A percentile compares a stretch with the other conserved stretches of the same genome.
Conservation (phyloP, 2,797 vertebrate species). For the Okamejei kenojei region DNA sequence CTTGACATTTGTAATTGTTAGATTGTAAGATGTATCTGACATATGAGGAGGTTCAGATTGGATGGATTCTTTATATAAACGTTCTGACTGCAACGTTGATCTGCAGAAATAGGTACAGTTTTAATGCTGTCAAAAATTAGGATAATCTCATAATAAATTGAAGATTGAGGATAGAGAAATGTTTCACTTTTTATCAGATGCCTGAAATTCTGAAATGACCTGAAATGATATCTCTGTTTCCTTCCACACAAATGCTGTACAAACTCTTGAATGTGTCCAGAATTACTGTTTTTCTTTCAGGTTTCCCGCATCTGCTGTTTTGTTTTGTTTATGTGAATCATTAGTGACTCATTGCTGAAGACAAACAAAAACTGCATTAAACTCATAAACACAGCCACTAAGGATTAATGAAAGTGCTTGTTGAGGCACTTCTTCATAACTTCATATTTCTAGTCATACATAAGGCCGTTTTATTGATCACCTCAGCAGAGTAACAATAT, state of each 20-base stretch:
- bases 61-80: neutral
- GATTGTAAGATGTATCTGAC: neutral
- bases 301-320: too few relatives aligned
- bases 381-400: constrained; percentile 9
- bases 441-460: constrained; percentile 19
- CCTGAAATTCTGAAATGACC: too few relatives aligned
- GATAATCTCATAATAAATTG: neutral
- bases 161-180: too few relatives aligned
- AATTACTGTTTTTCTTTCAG: too few relatives aligned
- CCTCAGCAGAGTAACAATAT: neutral
- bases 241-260: too few relatives aligned
- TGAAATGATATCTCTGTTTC: too few relatives aligned
- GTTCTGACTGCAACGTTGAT: too few relatives aligned
- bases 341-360: neutral
- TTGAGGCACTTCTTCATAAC: neutral
- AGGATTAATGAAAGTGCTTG: neutral
- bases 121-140: neutral
- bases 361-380: neutral
- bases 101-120: neutral
- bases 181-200: too few relatives aligned
- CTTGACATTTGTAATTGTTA: neutral
- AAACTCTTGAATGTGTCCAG: too few relatives aligned
- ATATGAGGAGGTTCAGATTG: neutral
- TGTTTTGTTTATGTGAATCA: neutral
- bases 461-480: neutral